Evolutionary conservation across 2,888 invertebrate species (phyloP), one percentile per base, ranked within the genome.

Genomic region (Drosophila maculinotata): DNA sequence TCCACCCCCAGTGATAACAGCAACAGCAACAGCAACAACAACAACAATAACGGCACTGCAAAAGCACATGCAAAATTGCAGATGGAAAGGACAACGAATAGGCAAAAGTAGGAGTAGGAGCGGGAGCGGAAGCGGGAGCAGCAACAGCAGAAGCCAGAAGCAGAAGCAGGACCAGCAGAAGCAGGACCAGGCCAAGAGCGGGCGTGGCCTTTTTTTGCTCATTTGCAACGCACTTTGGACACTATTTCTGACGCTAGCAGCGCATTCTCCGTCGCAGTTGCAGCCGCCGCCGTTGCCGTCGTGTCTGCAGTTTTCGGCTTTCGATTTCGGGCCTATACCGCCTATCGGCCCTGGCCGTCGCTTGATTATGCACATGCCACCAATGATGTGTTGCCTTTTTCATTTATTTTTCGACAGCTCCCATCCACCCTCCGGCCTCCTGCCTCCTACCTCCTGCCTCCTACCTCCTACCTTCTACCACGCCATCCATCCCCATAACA

Each of bases 191-290:
- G 49, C 75, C 75, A 48, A 38, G 66, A 75, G 75, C 90, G 76
- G 90, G 89, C 89, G 89, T 89, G 90, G 90, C 89, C 90, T 89
- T 89, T 89, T 89, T 89, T 90, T 79, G 69, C 87, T 79, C 84
- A 88, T 88, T 88, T 84, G 69, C 77, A 67, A 88, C 88, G 84
- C 89, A 89, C 89, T 88, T 89, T 90, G 72, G 72, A 71, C 82
- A 68, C 77, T 76, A 64, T 65, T 73, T 58, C 60, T 36, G 60
- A 23, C 48, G 76, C 58, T 59, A 47, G 53, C 76, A 65, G 73
- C 84, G 77, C 80, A 83, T 67, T 76, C 77, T 53, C 65, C 26
- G 36, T 28, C 52, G 39, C 57, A 30, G 17, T 4, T 9, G 33
- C 36, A 5, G 17, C n/a, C 23, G 39, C 15, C 20, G 41, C 9